Evolutionary conservation across 2,797 vertebrate species (phyloP).

Genomic region (Anomalospiza imberbis): DNA sequence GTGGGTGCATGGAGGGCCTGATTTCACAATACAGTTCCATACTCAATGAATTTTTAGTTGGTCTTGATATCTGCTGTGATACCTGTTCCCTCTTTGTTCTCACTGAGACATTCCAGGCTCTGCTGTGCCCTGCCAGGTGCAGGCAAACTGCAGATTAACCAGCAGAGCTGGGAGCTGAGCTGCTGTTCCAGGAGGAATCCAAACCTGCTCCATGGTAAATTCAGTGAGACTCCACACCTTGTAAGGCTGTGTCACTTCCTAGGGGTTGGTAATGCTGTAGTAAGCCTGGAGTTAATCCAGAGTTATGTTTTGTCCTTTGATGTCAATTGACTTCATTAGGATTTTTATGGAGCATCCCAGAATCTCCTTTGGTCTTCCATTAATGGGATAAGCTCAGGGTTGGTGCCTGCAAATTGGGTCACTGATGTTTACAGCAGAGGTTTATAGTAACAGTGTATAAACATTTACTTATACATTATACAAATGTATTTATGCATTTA

Average conservation of each 20-base stretch:
- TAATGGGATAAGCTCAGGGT: not conserved
- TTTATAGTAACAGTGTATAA: not conserved
- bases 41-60: not conserved
- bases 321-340: not conserved
- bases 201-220: not conserved
- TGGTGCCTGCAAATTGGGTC: not conserved
- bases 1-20: rapidly evolving
- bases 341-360: not conserved
- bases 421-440: not conserved
- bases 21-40: not conserved
- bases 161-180: not conserved
- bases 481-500: not conserved
- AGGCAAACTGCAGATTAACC: not conserved
- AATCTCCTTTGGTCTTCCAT: not conserved
- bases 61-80: not conserved
- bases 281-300: not conserved
- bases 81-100: not conserved
- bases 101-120: not conserved
- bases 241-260: not conserved
- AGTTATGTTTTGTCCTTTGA: not conserved
- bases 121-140: not conserved
- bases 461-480: not conserved
- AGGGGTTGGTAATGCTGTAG: not conserved
- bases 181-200: not conserved
- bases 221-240: not conserved